Conservation (phyloP, 2,888 invertebrate species). For the Meiosimyza decipiens region DNA sequence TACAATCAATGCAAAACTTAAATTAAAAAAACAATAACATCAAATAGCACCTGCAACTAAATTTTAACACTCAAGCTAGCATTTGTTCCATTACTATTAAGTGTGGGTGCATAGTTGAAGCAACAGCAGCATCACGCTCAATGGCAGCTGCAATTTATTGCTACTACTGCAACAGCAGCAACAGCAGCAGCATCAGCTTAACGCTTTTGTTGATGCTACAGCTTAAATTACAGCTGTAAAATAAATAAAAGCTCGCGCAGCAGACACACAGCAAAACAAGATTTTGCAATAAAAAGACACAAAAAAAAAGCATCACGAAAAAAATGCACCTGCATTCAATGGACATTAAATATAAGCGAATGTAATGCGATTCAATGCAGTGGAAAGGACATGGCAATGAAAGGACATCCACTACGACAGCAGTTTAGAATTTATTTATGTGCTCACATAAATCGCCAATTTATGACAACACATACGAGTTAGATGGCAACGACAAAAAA, state of each 20-base stretch:
- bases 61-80: neutral
- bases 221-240: neutral
- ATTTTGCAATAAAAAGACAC: neutral
- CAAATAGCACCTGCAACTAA: neutral
- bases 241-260: slow-evolving; percentile 1
- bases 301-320: neutral
- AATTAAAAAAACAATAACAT: neutral
- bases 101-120: too few species aligned
- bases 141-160: neutral
- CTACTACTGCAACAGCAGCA: slow-evolving; percentile 4
- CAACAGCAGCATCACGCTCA: too few species aligned
- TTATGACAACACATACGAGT: slow-evolving; percentile 19
- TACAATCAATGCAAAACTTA: neutral
- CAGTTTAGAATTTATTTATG: slow-evolving; percentile 26
- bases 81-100: too few species aligned
- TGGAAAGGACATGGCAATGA: slow-evolving; percentile 14
- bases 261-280: neutral
- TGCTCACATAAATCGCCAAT: slow-evolving; percentile 19
- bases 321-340: neutral
- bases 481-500: too few species aligned
- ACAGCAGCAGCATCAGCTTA: slow-evolving; percentile 1
- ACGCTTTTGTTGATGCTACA: neutral
- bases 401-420: neutral
- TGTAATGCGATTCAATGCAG: slow-evolving; percentile 15
- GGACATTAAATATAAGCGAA: slow-evolving; percentile 17